phyloP scores from a whole-genome alignment of 2,797 vertebrate species.

The Odontamblyopus lacepedii region DNA sequence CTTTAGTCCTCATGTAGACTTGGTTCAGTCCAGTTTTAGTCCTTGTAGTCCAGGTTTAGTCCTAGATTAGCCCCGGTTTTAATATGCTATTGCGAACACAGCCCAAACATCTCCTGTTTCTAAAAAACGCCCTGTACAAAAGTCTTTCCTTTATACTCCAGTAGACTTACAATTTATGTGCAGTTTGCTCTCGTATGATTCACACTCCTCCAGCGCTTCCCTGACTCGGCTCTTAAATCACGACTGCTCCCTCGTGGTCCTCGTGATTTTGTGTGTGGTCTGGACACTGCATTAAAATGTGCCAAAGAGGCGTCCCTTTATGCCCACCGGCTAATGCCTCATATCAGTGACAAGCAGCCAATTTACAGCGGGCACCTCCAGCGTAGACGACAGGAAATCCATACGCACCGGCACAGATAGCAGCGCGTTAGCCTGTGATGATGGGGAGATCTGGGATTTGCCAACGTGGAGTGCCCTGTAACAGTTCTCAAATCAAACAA shows the following conservation, averaged over 20 bases:
- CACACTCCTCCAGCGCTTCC: background rate
- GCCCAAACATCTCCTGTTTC: background rate
- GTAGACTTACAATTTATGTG: background rate
- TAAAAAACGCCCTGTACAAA: background rate
- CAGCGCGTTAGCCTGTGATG: slow-evolving; percentile 10
- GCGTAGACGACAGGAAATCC: slow-evolving; percentile 62
- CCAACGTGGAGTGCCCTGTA: background rate
- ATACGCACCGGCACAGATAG: slow-evolving; percentile 38
- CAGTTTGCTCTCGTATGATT: slow-evolving; percentile 2
- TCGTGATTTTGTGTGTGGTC: slow-evolving; percentile 5
- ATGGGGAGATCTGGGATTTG: slow-evolving; percentile 13
- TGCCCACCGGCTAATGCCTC: slow-evolving; percentile 52
- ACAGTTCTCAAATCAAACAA: background rate
- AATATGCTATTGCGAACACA: background rate
- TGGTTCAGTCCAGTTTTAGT: background rate
- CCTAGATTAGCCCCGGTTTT: background rate
- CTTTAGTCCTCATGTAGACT: no score
- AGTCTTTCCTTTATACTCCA: background rate
- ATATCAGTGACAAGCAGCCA: slow-evolving; percentile 56
- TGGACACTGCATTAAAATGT: slow-evolving; percentile 30
- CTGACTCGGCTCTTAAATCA: slow-evolving; percentile 4
- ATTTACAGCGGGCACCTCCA: slow-evolving; percentile 46
- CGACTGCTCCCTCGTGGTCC: background rate
- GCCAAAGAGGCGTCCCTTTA: slow-evolving; percentile 25
- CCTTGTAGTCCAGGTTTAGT: background rate